Base-by-base conservation (phyloP, 2,888 invertebrate genomes). In the Polylopha cassiicola region DNA sequence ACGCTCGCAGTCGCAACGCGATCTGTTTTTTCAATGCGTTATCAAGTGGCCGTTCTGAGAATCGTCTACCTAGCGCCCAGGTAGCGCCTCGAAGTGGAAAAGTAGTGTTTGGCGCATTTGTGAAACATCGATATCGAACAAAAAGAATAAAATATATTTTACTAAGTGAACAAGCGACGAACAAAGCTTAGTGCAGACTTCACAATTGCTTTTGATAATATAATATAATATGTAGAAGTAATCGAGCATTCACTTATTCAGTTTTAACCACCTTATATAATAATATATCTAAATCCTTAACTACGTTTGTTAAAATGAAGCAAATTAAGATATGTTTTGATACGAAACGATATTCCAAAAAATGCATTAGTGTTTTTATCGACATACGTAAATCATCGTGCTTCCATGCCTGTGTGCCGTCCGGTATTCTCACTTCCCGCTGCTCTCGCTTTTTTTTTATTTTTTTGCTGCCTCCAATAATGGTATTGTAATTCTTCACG, bases 21-120 rank as follows among this genome's bases (percentile, higher is more conserved):
- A 48, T 47, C 37, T 33, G 44, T 50, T 50, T 51, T 43, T 52
- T 39, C 46, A 37, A 50, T 49, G 46, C 46, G 53, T 56, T 74
- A 67, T 73, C 71, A 55, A 61, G 62, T 66, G 66, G 44, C 55
- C 44, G 51, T 81, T 81, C 81, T 58, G 47, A 57, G 81, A 81
- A 81, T 50, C 69, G 61, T 66, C 73, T 75, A 77, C 80, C 79
- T 76, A 70, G 34, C 62, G 55, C 48, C 68, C 80, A 81, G 81
- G 81, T 80, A 80, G 78, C 73, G 64, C 61, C 63, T 53, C 51
- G 45, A 43, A 41, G 33, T 23, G 39, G 37, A 45, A 64, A 61
- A 20, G 29, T 58, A 61, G 61, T 47, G 67, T 36, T 47, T 65
- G 20, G 37, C 37, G 2, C 18, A 17, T 14, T 16, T 36, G n/a